These are phyloP conservation scores for Delphinapterus leucas DNA, from an alignment of 2,113 vertebrate species.

Conservation along the genomic window DNA sequence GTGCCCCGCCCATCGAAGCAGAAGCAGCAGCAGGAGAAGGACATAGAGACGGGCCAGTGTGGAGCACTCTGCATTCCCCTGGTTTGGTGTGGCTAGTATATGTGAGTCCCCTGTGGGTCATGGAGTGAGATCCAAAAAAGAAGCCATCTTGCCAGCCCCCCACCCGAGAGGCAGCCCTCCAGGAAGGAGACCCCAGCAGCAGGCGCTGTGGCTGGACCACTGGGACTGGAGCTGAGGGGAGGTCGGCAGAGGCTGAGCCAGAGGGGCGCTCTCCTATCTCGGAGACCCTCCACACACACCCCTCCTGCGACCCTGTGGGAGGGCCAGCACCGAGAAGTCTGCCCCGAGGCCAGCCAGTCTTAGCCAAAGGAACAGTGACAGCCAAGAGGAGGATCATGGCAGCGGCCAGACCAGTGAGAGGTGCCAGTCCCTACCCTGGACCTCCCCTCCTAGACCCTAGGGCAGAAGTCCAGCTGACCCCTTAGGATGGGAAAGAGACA, in stretches of 20 bases:
- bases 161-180: neutral
- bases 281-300: neutral
- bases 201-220: neutral
- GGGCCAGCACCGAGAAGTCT: neutral
- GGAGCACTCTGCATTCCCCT: neutral
- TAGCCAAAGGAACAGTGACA: neutral
- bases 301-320: neutral
- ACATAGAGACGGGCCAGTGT: fast-evolving
- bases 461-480: neutral
- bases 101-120: neutral
- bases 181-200: neutral
- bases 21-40: fast-evolving
- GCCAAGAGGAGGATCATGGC: neutral
- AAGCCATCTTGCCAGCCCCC: neutral
- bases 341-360: neutral
- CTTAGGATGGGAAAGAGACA: fast-evolving
- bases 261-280: neutral
- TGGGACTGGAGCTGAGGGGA: neutral
- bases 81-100: neutral
- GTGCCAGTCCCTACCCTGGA: neutral
- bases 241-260: neutral
- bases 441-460: neutral
- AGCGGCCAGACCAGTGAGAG: too few relatives aligned
- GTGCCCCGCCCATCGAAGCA: neutral
- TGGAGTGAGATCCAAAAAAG: neutral